Percentiles rank a stretch among this genome's conserved stretches.
phyloP scores from a whole-genome alignment of 2,797 vertebrate species.

The Pseudomugil gertrudae region DNA sequence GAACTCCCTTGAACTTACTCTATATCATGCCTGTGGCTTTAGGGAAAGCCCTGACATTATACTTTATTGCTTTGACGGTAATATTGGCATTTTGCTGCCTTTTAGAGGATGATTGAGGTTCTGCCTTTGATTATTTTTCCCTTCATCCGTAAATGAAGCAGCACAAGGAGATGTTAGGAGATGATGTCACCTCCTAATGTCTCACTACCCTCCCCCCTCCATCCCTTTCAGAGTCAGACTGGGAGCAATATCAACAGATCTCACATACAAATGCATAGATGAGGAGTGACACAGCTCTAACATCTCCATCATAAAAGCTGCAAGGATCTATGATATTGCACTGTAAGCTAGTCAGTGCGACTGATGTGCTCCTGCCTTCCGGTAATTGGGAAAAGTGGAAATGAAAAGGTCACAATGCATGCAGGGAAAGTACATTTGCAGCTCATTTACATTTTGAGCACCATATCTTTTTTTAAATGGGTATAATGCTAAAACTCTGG shows the following conservation, averaged over 20 bases:
- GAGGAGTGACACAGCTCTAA: slow-evolving; percentile 66
- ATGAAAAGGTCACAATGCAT: slow-evolving; percentile 76
- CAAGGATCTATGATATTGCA: slow-evolving; percentile 69
- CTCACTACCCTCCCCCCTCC: slow-evolving; percentile 42
- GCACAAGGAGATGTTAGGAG: slow-evolving; percentile 66
- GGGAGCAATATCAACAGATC: slow-evolving; percentile 41
- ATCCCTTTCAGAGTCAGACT: slow-evolving; percentile 51
- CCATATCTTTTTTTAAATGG: slow-evolving; percentile 1
- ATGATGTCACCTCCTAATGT: slow-evolving; percentile 73
- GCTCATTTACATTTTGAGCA: slow-evolving; percentile 29
- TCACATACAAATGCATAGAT: slow-evolving; percentile 35
- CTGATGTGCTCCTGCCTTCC: slow-evolving; percentile 72
- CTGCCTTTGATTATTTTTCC: slow-evolving; percentile 65
- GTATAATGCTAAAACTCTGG: not conserved
- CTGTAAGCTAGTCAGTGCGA: slow-evolving; percentile 57
- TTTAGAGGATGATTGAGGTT: slow-evolving; percentile 73
- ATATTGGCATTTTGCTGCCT: slow-evolving; percentile 78
- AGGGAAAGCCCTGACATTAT: slow-evolving; percentile 76
- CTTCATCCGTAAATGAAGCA: slow-evolving; percentile 66
- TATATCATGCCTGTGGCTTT: slow-evolving; percentile 67
- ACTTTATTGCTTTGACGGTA: slow-evolving; percentile 74
- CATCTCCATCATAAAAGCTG: slow-evolving; percentile 74
- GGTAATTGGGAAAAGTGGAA: slow-evolving; percentile 79
- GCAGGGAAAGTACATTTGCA: slow-evolving; percentile 6
- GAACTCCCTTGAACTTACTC: slow-evolving; percentile 73